Evolutionary conservation across 2,888 invertebrate species (phyloP), one percentile per base, ranked within the genome.

Genomic region (Chymomyza caudatula): DNA sequence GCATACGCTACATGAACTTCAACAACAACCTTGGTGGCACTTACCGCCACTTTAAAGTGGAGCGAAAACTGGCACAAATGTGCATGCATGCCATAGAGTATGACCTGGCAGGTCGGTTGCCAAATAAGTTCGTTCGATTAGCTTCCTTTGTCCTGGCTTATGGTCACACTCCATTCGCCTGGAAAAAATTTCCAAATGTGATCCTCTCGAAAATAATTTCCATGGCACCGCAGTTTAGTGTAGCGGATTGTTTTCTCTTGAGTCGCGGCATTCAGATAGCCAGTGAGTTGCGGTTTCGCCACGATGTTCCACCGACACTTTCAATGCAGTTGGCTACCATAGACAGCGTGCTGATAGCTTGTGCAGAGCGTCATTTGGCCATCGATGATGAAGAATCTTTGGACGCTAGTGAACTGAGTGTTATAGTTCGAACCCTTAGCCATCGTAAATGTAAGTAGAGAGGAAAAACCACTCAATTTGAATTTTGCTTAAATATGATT

Each of bases 1-100:
- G 91, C 67, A 90, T 91, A 62, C 91, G 91, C 63, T 93, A 93
- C 74, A 91, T 92, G 89, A 89, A 91, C 77, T 93, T 92, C 74
- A 91, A 91, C 70, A 91, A 91, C 60, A 92, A 92, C 77, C 78
- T 92, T 2, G 91, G 91, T 4, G 91, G 91, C 8, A 91, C 91
- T 6, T 92, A 92, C 78, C 88, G 92, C 0, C 90, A 92, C 73
- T 73, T 78, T n/a, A 79, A 85, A 5, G 89, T 92, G 66, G 93
- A 93, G 75, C 89, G 88, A 13, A 73, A 78, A 44, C 71, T 92
- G n/a, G 84, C 90, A 19, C 80, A 88, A 29, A 73, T 90, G 69
- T 87, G 92, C 66, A 83, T 91, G 74, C 68, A 85, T 4, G 88
- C 89, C 62, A 84, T 91, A 1, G 84, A 89, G 23, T 70, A 77